Percentiles rank a stretch among this genome's conserved stretches.
phyloP scores from a whole-genome alignment of 2,113 vertebrate genomes.

The Hymenochirus boettgeri region DNA sequence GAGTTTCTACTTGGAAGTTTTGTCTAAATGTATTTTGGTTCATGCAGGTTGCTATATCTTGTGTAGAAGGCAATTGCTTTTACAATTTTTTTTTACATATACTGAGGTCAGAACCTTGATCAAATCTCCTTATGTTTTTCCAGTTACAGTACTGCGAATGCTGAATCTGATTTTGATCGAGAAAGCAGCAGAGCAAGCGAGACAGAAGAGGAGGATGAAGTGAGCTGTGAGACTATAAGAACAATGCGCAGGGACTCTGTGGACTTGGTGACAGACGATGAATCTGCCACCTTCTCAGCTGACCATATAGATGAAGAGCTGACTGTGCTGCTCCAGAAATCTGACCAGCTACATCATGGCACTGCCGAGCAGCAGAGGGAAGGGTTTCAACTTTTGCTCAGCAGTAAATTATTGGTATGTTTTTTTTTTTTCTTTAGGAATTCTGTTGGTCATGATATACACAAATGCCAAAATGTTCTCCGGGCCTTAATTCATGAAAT shows the following conservation, averaged over 20 bases:
- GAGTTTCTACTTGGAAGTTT: too few relatives aligned
- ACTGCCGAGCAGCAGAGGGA: conserved; percentile 64
- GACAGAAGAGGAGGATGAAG: conserved; percentile 68
- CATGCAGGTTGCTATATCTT: too few relatives aligned
- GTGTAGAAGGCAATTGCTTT: too few relatives aligned
- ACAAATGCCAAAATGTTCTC: too few relatives aligned
- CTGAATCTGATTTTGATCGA: conserved; percentile 84
- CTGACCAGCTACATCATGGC: conserved; percentile 73
- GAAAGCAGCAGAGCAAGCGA: conserved; percentile 76
- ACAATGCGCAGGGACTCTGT: conserved; percentile 66
- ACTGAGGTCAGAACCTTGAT: too few relatives aligned
- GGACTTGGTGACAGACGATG: conserved; percentile 48
- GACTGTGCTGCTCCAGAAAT: conserved; percentile 73
- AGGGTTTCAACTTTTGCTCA: conserved; percentile 77
- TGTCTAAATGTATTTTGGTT: too few relatives aligned
- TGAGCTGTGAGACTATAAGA: conserved; percentile 79
- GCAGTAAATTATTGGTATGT: conserved; percentile 74
- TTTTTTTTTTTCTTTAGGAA: neutral
- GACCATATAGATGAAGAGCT: conserved; percentile 61
- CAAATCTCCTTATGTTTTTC: neutral
- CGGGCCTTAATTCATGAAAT: too few relatives aligned
- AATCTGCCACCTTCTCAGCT: conserved; percentile 13
- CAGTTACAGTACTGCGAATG: conserved; percentile 87
- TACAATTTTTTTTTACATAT: too few relatives aligned
- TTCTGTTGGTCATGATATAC: too few relatives aligned